Base-by-base conservation (phyloP, 2,113 vertebrate genomes). In the Lichenostomus cassidix region DNA sequence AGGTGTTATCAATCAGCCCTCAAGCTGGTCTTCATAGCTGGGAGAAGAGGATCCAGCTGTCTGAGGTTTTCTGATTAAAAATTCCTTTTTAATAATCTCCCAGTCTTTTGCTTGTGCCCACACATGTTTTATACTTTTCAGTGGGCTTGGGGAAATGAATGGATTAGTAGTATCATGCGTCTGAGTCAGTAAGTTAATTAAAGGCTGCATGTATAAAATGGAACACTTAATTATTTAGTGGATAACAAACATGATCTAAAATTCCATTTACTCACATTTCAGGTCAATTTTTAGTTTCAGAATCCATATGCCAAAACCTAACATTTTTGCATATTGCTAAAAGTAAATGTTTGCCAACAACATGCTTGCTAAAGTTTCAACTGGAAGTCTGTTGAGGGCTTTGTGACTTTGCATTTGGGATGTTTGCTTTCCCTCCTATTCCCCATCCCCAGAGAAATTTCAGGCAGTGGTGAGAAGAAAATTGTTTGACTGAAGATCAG, bases 241-340 rank as follows among this genome's bases (percentile, higher is more conserved):
- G 97, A 98, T 98, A 92, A 98, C 96, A 98, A 98, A 98, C 96
- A 98, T 88, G 80, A 97, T 98, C 94, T 97, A 97, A 97, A 97
- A 98, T 98, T 97, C 97, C 96, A 98, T 98, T 97, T 98, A 90
- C 85, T 96, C 62, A 83, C 64, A 91, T 85, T 88, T 92, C 84
- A 62, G 93, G 92, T 95, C 62, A 63, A n/a, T 90, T 95, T 96
- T 97, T 91, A 81, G n/a, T 87, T 89, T 95, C 63, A 69, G 64
- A 94, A 88, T 80, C 50, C 49, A 33, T 76, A 70, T 52, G 69
- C 7, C 37, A 77, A 85, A 86, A 33, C 22, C 65, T 90, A 92
- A 16, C 91, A 67, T 81, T 96, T 96, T 92, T 87, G 63, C 93
- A 84, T 95, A 92, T 87, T 90, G 49, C 76, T 88, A 35, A 81